Conservation (phyloP, 2,888 invertebrate species). For the Heteromyza rotundicornis region DNA sequence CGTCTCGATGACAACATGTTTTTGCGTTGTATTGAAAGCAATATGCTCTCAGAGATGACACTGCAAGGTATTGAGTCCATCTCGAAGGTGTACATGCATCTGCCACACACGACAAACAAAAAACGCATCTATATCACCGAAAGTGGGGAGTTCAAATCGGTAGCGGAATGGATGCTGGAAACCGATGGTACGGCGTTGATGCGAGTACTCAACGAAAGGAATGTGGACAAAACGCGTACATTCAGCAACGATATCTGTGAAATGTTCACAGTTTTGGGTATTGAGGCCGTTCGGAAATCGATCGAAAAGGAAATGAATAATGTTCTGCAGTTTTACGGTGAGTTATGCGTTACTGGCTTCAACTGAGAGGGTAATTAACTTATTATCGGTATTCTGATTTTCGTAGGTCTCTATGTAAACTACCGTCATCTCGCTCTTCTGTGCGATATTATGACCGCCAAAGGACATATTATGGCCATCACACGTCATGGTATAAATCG, state of each 20-base stretch:
- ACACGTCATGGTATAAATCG: constrained; percentile 98
- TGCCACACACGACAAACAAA: constrained; percentile 94
- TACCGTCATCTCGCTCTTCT: constrained; percentile 95
- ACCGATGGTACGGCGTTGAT: constrained; percentile 97
- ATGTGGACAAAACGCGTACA: constrained; percentile 97
- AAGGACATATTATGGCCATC: constrained; percentile 98
- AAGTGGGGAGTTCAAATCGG: constrained; percentile 89
- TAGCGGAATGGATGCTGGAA: constrained; percentile 96
- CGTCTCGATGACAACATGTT: constrained; percentile 93
- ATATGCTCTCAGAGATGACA: constrained; percentile 97
- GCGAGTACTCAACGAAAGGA: constrained; percentile 90
- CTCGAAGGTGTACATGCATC: constrained; percentile 96
- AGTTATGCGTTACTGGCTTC: not conserved
- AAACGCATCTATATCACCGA: constrained; percentile 93
- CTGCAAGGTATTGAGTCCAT: constrained; percentile 95
- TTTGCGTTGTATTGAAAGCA: constrained; percentile 94
- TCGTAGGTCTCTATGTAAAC: constrained; percentile 94
- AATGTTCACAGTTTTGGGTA: constrained; percentile 92
- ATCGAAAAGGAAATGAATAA: constrained; percentile 99
- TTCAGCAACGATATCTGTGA: constrained; percentile 98
- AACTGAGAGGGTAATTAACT: too few species aligned
- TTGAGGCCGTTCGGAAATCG: constrained; percentile 96
- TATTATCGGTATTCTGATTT: too few species aligned
- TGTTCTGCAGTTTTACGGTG: constrained; percentile 92
- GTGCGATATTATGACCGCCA: constrained; percentile 98